These are phyloP conservation scores for Hemaris fuciformis DNA, from an alignment of 2,888 invertebrate species.

Conservation along the genomic window DNA sequence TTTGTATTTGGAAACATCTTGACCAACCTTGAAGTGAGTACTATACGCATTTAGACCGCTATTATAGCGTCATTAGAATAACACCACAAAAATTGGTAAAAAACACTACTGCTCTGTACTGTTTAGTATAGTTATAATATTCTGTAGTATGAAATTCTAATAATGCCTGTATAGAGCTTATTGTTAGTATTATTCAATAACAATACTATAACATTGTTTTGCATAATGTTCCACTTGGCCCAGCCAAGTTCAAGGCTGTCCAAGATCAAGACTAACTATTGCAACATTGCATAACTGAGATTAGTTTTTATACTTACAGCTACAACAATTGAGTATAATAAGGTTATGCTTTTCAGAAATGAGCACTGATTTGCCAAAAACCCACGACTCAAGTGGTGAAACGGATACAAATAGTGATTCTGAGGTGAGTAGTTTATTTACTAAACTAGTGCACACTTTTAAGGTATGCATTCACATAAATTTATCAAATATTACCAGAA, in stretches of 20 bases:
- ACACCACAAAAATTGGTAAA: neutral
- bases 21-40: constrained; percentile 80
- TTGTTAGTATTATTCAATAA: neutral
- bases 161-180: too few species aligned
- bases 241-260: constrained; percentile 34
- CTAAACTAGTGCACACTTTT: neutral
- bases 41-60: constrained; percentile 25
- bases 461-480: too few species aligned
- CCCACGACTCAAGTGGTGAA: constrained; percentile 78
- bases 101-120: neutral
- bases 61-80: neutral
- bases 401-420: constrained; percentile 83
- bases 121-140: neutral
- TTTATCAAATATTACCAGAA: too few species aligned
- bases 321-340: neutral
- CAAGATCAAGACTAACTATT: constrained; percentile 19
- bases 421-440: constrained; percentile 55
- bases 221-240: constrained; percentile 16
- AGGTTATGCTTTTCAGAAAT: constrained; percentile 62
- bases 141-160: neutral
- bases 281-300: neutral
- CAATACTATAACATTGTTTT: constrained; percentile 13
- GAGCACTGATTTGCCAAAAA: constrained; percentile 79
- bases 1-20: constrained; percentile 72
- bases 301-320: neutral